These are phyloP conservation scores for Onchidella celtica DNA, from an alignment of 2,888 invertebrate genomes.

Conservation along the genomic window DNA sequence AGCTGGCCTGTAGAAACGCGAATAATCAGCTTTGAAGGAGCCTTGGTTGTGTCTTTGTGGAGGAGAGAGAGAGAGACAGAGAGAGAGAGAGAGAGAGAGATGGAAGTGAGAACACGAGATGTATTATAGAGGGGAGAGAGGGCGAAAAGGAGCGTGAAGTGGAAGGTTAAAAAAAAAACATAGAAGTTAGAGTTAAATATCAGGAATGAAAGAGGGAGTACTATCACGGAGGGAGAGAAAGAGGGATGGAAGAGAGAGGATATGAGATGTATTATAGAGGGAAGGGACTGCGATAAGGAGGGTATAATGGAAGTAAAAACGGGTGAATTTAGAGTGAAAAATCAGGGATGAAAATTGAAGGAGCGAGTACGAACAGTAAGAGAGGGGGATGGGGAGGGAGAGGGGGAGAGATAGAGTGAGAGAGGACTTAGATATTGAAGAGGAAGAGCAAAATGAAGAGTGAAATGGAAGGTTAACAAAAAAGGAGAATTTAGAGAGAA, in stretches of 20 bases:
- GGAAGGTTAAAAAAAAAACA: background rate
- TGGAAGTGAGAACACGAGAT: background rate
- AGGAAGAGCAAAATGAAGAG: background rate
- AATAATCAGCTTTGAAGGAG: too few relatives aligned
- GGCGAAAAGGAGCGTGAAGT: background rate
- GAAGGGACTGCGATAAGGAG: background rate
- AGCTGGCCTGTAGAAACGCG: too few relatives aligned
- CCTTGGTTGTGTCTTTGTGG: too few relatives aligned
- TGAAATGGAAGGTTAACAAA: background rate
- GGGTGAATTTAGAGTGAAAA: background rate
- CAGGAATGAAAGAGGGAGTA: background rate
- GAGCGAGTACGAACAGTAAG: background rate
- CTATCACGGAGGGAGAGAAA: background rate
- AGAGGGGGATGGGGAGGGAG: background rate
- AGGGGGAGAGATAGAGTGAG: background rate
- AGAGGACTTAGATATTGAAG: background rate
- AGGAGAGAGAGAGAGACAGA: conserved; percentile 1
- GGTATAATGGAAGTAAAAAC: background rate
- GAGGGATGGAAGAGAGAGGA: background rate
- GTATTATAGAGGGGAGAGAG: background rate
- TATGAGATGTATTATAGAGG: background rate
- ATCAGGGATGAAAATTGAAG: background rate
- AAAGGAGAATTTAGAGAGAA: background rate
- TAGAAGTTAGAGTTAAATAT: background rate
- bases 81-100: too few relatives aligned